Conservation (phyloP, 2,113 vertebrate species). For the Garra rufa region DNA sequence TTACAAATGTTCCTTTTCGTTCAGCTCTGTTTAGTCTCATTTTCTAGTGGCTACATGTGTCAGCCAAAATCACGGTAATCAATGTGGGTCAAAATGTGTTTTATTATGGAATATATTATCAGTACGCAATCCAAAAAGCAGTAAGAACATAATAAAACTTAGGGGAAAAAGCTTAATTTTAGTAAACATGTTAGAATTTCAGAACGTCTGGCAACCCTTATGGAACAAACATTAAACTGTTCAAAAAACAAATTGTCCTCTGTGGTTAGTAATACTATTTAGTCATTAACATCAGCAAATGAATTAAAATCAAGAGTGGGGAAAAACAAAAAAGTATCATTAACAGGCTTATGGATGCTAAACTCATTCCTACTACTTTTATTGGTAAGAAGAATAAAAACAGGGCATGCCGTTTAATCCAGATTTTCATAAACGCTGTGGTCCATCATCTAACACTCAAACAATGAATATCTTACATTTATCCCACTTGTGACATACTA, state of each 20-base stretch:
- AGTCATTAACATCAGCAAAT: background rate
- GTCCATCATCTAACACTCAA: background rate
- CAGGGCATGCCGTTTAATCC: background rate
- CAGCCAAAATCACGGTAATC: background rate
- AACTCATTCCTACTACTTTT: background rate
- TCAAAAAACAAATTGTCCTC: background rate
- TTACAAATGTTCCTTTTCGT: background rate
- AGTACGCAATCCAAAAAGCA: background rate
- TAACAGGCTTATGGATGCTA: background rate
- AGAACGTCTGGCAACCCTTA: background rate
- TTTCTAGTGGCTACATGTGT: background rate
- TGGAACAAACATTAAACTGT: slow-evolving; percentile 1
- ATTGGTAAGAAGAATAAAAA: background rate
- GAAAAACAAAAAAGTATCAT: background rate
- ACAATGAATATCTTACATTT: background rate
- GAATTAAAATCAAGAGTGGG: background rate
- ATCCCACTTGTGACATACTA: background rate
- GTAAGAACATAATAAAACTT: background rate
- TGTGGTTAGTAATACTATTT: background rate
- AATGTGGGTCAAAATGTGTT: slow-evolving; percentile 4
- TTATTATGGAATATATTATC: background rate
- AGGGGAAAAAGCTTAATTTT: background rate
- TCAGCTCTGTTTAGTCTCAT: slow-evolving; percentile 39
- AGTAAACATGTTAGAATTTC: background rate
- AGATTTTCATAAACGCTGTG: background rate